Conservation (phyloP, 2,888 invertebrate species). For the Drosophila pegasa region DNA sequence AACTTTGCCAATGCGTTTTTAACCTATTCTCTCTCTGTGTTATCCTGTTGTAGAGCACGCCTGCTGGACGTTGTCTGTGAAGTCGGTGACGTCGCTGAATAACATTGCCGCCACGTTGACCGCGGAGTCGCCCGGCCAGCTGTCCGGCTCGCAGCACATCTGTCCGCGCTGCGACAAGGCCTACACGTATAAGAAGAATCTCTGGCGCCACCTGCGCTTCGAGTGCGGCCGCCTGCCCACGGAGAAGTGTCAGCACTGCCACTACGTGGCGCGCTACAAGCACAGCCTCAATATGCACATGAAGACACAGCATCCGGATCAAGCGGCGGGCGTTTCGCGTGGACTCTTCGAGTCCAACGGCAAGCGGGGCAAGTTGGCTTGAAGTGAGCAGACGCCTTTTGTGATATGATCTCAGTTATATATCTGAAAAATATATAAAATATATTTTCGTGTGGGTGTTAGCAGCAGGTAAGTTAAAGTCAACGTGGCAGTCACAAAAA, state of each 20-base stretch:
- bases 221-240: conserved; percentile 87
- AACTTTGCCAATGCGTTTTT: conserved; percentile 21
- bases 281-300: conserved; percentile 86
- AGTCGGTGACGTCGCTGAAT: conserved; percentile 84
- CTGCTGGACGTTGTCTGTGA: conserved; percentile 83
- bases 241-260: conserved; percentile 86
- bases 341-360: conserved; percentile 44
- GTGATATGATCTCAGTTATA: conserved; percentile 57
- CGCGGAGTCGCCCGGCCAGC: conserved; percentile 39
- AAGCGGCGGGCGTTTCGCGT: conserved; percentile 32
- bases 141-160: conserved; percentile 77
- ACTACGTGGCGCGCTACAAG: conserved; percentile 86
- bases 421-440: conserved; percentile 6
- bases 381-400: neutral
- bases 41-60: conserved; percentile 75
- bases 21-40: conserved; percentile 68
- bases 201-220: conserved; percentile 86
- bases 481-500: conserved; percentile 15
- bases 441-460: conserved; percentile 10
- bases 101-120: conserved; percentile 61
- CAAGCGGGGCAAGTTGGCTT: conserved; percentile 34
- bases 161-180: conserved; percentile 87
- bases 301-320: conserved; percentile 82
- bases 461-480: conserved; percentile 56
- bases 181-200: conserved; percentile 87